These are phyloP conservation scores for Mastacembelus armatus DNA, from an alignment of 2,797 vertebrate species.

Conservation along the genomic window DNA sequence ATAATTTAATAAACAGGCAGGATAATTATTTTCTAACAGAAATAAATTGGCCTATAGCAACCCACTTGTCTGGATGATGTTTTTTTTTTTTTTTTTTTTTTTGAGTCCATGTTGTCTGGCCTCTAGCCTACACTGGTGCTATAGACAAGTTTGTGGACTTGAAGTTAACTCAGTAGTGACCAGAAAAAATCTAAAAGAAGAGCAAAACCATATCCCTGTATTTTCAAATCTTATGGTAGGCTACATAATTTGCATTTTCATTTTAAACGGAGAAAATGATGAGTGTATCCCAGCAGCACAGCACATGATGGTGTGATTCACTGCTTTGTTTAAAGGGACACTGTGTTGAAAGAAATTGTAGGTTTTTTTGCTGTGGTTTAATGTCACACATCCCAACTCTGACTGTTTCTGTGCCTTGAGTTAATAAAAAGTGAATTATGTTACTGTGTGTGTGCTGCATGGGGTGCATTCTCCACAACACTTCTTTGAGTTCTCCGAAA, in stretches of 20 bases:
- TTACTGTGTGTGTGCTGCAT: conserved; percentile 14
- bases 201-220: not conserved
- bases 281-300: conserved; percentile 5
- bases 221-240: too few species aligned
- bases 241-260: conserved; percentile 1
- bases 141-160: conserved; percentile 67
- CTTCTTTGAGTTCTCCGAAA: not conserved
- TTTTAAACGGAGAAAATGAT: conserved; percentile 19
- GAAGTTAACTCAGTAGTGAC: conserved; percentile 72
- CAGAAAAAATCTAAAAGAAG: conserved; percentile 40
- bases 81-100: conserved; percentile 30
- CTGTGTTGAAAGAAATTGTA: conserved; percentile 18
- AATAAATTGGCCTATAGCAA: conserved; percentile 35
- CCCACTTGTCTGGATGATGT: conserved; percentile 5
- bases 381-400: conserved; percentile 3
- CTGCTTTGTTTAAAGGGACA: conserved; percentile 21
- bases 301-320: conserved; percentile 7
- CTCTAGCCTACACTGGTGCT: conserved; percentile 52
- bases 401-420: not conserved
- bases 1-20: conserved; percentile 47
- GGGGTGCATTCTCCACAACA: conserved; percentile 1
- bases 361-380: conserved; percentile 32
- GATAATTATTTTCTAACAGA: conserved; percentile 34
- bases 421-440: conserved; percentile 10
- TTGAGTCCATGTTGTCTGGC: conserved; percentile 58